These are phyloP conservation scores for Poeciliopsis infans DNA, from an alignment of 2,797 vertebrate genomes.

Conservation along the genomic window DNA sequence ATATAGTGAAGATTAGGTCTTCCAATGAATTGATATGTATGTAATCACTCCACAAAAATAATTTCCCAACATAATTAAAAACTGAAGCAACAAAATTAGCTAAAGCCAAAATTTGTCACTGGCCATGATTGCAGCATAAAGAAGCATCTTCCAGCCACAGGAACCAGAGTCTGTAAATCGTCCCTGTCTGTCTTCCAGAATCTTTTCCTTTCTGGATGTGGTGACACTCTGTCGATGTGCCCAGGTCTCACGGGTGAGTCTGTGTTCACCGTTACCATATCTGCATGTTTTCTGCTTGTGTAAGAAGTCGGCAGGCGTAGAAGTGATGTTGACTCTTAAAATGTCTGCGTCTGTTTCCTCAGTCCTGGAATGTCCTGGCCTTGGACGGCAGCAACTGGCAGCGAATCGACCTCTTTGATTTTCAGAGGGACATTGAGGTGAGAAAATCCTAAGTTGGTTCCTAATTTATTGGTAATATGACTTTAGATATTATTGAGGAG, in stretches of 20 bases:
- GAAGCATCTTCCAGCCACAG: constrained; percentile 57
- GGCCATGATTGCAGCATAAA: constrained; percentile 10
- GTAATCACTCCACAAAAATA: neutral
- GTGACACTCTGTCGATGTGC: constrained; percentile 98
- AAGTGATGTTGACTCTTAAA: constrained; percentile 18
- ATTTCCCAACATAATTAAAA: neutral
- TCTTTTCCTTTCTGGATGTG: constrained; percentile 99
- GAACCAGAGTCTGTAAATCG: constrained; percentile 59
- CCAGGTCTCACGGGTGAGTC: constrained; percentile 97
- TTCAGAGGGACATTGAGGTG: constrained; percentile 99
- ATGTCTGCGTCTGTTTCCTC: constrained; percentile 42
- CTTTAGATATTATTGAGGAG: neutral
- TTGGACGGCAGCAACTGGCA: constrained; percentile 99
- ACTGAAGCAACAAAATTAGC: neutral
- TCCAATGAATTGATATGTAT: neutral
- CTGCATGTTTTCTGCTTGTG: constrained; percentile 5
- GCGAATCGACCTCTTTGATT: constrained; percentile 97
- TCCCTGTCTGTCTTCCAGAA: constrained; percentile 83
- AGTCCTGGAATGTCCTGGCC: constrained; percentile 98
- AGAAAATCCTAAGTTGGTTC: constrained; percentile 23
- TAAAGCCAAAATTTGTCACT: neutral
- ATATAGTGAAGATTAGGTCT: neutral
- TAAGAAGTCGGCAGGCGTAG: neutral
- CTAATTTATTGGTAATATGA: neutral
- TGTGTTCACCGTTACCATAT: constrained; percentile 52